phyloP scores from a whole-genome alignment of 2,888 invertebrate species.

The Tupiocoris notatus region DNA sequence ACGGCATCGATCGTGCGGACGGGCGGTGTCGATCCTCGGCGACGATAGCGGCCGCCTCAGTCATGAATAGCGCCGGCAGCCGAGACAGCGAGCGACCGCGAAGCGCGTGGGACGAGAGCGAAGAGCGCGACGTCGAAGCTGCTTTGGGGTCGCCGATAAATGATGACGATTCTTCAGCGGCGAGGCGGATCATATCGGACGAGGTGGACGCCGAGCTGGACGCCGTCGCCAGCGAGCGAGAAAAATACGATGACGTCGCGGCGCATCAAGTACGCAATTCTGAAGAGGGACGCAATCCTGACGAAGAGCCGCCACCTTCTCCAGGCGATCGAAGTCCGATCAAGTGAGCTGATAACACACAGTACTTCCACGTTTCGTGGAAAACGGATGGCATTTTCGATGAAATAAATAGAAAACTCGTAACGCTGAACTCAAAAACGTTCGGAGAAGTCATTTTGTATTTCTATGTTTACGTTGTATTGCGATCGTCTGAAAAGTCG shows the following conservation, averaged over 20 bases:
- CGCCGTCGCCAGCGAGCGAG: neutral
- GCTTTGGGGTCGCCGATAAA: slow-evolving; percentile 21
- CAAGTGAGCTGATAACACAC: neutral
- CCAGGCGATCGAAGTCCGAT: neutral
- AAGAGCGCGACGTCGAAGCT: slow-evolving; percentile 24
- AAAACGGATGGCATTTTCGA: neutral
- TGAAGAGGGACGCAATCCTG: neutral
- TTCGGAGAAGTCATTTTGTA: no score
- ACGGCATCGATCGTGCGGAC: slow-evolving; percentile 24
- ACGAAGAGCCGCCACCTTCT: neutral
- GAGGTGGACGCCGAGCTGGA: neutral
- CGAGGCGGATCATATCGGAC: neutral
- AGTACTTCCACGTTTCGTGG: neutral
- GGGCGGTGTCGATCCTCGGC: neutral
- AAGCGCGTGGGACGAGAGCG: slow-evolving; percentile 30
- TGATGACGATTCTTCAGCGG: slow-evolving; percentile 6
- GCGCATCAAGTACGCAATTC: neutral
- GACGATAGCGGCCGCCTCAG: neutral
- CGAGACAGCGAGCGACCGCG: slow-evolving; percentile 32
- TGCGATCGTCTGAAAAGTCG: no score
- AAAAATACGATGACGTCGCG: no score
- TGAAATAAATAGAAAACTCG: no score
- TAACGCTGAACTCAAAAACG: no score
- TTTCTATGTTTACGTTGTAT: no score
- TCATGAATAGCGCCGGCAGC: slow-evolving; percentile 13